phyloP scores from a whole-genome alignment of 2,888 invertebrate species.

The Deilephila elpenor region DNA sequence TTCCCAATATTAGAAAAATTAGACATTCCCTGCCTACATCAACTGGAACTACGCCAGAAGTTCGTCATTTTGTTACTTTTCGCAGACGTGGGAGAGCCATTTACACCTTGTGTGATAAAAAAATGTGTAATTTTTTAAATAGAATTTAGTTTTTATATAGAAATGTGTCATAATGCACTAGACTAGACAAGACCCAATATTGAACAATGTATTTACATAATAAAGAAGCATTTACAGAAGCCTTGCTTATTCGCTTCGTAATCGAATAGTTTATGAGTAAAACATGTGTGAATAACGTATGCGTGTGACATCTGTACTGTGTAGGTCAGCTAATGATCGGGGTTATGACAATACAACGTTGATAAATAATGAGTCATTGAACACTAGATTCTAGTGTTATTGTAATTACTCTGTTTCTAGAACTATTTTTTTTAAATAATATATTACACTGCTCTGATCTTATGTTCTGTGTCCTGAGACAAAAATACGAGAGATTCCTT shows the following conservation, averaged over 20 bases:
- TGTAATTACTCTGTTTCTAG: too few relatives aligned
- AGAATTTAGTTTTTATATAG: neutral
- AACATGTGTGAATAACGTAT: neutral
- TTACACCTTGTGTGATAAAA: conserved; percentile 24
- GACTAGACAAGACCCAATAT: neutral
- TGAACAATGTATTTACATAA: neutral
- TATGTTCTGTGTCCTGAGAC: too few relatives aligned
- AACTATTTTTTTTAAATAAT: too few relatives aligned
- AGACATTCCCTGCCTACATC: conserved; percentile 2
- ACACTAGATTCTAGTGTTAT: neutral
- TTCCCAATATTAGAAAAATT: conserved; percentile 4
- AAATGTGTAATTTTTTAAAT: neutral
- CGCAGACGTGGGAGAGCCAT: conserved; percentile 15
- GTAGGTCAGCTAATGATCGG: conserved; percentile 5
- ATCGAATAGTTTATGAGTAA: neutral
- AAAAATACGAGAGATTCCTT: too few relatives aligned
- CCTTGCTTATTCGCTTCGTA: neutral
- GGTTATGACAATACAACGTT: neutral
- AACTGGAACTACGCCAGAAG: conserved; percentile 11
- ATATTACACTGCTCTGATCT: too few relatives aligned
- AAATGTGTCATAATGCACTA: neutral
- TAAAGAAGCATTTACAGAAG: neutral
- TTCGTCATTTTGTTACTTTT: conserved; percentile 23
- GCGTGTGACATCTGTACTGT: neutral
- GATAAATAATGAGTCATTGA: conserved; percentile 2